These are phyloP conservation scores for Desmophyllum pertusum DNA, from an alignment of 92 coral and sea anemone genomes.

Conservation along the genomic window DNA sequence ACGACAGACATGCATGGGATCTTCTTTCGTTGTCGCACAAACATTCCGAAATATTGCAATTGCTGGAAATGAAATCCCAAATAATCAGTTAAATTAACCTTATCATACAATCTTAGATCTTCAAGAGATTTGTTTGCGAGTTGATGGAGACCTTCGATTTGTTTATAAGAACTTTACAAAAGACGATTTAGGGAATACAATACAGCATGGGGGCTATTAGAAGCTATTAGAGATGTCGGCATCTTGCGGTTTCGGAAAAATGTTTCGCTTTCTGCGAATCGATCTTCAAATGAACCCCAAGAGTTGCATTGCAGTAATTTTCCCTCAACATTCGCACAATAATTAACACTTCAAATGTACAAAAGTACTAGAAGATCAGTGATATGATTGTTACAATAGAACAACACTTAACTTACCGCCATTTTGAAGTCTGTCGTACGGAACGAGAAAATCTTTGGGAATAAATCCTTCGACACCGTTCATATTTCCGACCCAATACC, in stretches of 20 bases:
- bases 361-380: constrained; percentile 3
- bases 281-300: neutral
- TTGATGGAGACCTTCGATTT: constrained; percentile 1
- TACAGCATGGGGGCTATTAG: neutral
- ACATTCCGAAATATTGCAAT: neutral
- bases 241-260: constrained; percentile 1
- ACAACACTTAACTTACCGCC: constrained; percentile 61
- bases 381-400: neutral
- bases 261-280: constrained; percentile 6
- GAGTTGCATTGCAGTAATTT: neutral
- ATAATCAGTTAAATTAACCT: neutral
- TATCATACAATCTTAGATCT: neutral
- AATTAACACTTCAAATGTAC: constrained; percentile 5
- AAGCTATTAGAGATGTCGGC: neutral
- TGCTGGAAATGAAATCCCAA: neutral
- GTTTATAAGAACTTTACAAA: constrained; percentile 9
- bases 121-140: constrained; percentile 15
- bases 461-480: constrained; percentile 84
- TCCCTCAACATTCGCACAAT: neutral
- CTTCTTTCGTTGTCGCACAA: neutral
- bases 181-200: constrained; percentile 20
- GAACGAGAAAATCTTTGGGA: constrained; percentile 84
- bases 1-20: neutral
- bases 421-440: constrained; percentile 51
- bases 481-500: constrained; percentile 88